Conservation (phyloP, 2,113 vertebrate species). For the Anarhynchus alexandrinus region DNA sequence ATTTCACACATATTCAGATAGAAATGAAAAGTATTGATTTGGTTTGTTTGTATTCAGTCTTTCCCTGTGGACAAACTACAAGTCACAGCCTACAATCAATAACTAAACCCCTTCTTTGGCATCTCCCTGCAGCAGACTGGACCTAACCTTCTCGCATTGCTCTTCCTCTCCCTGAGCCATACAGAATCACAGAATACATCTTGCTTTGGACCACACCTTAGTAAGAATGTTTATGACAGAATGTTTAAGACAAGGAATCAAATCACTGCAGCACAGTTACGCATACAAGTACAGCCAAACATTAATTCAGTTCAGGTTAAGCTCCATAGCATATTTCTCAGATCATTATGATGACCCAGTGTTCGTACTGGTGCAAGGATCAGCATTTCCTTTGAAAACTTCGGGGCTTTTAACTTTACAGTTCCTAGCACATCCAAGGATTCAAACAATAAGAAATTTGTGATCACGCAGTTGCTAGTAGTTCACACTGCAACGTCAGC, state of each 20-base stretch:
- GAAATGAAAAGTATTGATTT: not conserved
- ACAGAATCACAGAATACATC: fast-evolving
- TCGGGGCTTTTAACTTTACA: not conserved
- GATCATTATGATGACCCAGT: not conserved
- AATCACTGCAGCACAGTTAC: not conserved
- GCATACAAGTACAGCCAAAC: not conserved
- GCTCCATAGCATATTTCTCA: not conserved
- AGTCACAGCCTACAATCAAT: not conserved
- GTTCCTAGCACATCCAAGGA: not conserved
- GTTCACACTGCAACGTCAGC: not conserved
- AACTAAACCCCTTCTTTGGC: not conserved
- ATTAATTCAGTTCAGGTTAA: not conserved
- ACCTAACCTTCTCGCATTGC: not conserved
- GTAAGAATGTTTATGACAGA: not conserved
- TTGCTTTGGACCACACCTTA: not conserved
- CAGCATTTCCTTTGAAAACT: not conserved
- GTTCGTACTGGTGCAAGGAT: not conserved
- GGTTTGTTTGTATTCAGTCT: not conserved
- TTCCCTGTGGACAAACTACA: not conserved
- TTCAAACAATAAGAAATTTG: not conserved
- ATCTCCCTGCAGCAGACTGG: not conserved
- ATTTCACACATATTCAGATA: not conserved
- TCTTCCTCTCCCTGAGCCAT: not conserved
- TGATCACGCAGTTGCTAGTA: not conserved
- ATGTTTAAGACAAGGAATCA: not conserved